Percentiles rank a stretch among this genome's conserved stretches.
phyloP scores from a whole-genome alignment of 2,888 invertebrate genomes.

The Eupithecia centaureata region DNA sequence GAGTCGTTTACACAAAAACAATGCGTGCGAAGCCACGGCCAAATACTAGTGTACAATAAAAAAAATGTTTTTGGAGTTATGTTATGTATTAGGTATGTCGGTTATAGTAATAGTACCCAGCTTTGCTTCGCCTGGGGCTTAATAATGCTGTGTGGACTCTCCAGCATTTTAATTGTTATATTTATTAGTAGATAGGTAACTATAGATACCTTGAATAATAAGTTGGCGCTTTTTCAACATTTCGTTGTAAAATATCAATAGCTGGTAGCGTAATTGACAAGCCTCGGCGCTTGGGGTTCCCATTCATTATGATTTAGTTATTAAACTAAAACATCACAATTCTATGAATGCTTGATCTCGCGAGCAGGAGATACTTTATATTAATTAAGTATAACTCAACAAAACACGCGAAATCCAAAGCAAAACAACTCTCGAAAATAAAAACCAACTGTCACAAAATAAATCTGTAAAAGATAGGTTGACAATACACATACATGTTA shows the following conservation, averaged over 20 bases:
- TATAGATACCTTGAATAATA: conserved; percentile 55
- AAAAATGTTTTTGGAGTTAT: no score
- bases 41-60: no score
- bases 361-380: background rate
- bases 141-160: background rate
- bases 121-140: no score
- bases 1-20: no score
- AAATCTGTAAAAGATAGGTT: conserved; percentile 3
- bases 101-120: no score
- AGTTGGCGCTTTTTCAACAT: conserved; percentile 66
- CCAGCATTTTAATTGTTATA: no score
- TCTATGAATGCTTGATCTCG: background rate
- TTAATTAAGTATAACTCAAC: background rate
- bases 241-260: conserved; percentile 71
- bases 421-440: conserved; percentile 22
- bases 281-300: conserved; percentile 44
- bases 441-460: conserved; percentile 25
- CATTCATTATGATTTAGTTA: conserved; percentile 43
- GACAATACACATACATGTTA: no score
- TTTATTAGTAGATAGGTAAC: background rate
- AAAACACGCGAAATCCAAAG: background rate
- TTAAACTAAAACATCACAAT: conserved; percentile 28
- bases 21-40: no score
- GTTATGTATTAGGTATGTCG: no score
- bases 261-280: conserved; percentile 63